Evolutionary conservation across 2,888 invertebrate species (phyloP), one percentile per base, ranked within the genome.

Genomic region (Strigamia transsilvanica): DNA sequence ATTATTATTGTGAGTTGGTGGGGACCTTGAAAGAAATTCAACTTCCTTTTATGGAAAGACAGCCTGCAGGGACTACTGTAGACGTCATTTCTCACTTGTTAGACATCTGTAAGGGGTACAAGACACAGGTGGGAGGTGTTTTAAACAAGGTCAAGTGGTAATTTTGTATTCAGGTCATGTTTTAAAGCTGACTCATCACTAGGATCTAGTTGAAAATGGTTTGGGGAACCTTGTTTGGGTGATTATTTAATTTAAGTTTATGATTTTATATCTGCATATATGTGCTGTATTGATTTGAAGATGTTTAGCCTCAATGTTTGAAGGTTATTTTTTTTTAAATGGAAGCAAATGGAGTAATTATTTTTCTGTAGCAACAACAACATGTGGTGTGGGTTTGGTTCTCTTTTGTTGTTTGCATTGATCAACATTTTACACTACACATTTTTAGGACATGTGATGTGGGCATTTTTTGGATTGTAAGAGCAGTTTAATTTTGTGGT

Each of bases 61-160:
- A 46, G 46, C 46, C 46, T 12, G 15, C 46, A 46, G 46, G 46
- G 46, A 46, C 46, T 46, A 46, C 5, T 12, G 15, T 13, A 46
- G 46, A 46, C 46, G 46, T 46, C 46, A 46, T 46, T 46, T 46
- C 15, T 46, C 46, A 46, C 15, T 46, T 46, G 15, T 46, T n/a
- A 46, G 46, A 46, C 46, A 46, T 46, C 2, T 46, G 46, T 46
- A 46, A 46, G 46, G 46, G 46, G 46, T 46, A 46, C 46, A 46
- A 46, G 46, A 46, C 46, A 46, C 46, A 46, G 46, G 46, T 46
- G 46, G 42, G 46, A 46, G 46, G 46, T 46, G 46, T 46, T 46
- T 46, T 46, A 46, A 46, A 46, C 46, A 46, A 46, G 46, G 46
- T 46, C 46, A 46, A 46, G 46, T 46, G 12, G 10, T 46, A 12